Base-by-base conservation (phyloP, 2,113 vertebrate genomes). In the Erinaceus europaeus region DNA sequence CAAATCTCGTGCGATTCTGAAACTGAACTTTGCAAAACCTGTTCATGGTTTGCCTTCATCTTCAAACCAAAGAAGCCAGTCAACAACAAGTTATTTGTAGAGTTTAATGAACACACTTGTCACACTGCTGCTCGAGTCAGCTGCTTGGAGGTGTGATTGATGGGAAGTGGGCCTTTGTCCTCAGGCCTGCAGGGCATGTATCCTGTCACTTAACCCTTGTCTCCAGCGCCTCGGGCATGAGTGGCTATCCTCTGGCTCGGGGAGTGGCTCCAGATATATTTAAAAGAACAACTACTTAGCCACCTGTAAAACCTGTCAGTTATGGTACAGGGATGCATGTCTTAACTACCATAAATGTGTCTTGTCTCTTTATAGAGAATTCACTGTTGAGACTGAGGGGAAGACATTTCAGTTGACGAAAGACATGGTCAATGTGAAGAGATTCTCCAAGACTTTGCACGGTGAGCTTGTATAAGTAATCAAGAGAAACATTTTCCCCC, bases 401-500 rank as follows among this genome's bases (percentile, higher is more conserved):
- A 99, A 99, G 95, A 97, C 98, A 14, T 99, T 99, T 95, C 97
- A 96, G 79, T 96, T 99, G 94, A 99, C 98, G 27, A 98, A 98
- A 97, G 98, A 98, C 93, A 99, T 99, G 98, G 98, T 99, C 92
- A 97, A 55, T 57, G 98, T 99, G 96, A 99, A 99, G 96, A 98
- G 98, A 75, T 99, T 98, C 97, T 98, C 99, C 97, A 99, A 99
- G 97, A 99, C 98, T 29, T 96, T 99, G 71, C 97, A 99, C 50
- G 99, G 99, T 99, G 97, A 97, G 94, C 76, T 89, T 76, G 32
- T 87, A 38, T 74, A 91, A 77, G 55, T 44, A 73, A 27, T 80
- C 65, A 85, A 76, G 12, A 73, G 25, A 57, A 61, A 59, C 25
- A 12, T n/a, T 3, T 57, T 61, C 71, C 15, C 5, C 79, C 18